Conservation (phyloP, 2,797 vertebrate species). For the Melanotaenia nigrans region DNA sequence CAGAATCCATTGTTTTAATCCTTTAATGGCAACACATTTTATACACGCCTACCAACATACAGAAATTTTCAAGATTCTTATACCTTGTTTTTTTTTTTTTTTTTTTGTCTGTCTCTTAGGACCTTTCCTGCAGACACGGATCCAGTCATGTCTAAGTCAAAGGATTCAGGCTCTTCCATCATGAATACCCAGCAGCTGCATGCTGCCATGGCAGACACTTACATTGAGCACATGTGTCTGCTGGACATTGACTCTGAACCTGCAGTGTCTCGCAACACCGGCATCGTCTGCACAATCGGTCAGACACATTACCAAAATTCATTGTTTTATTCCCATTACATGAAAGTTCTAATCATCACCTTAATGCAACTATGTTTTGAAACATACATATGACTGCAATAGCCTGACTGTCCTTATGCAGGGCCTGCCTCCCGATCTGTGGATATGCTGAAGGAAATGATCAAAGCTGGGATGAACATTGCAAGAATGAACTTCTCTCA, state of each 20-base stretch:
- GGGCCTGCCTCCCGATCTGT: constrained; percentile 94
- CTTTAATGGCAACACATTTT: background rate
- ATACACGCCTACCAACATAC: background rate
- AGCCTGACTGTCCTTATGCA: constrained; percentile 55
- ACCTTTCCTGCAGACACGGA: constrained; percentile 65
- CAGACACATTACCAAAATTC: constrained; percentile 48
- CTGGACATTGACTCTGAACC: constrained; percentile 96
- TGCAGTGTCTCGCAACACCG: constrained; percentile 92
- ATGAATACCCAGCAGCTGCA: constrained; percentile 94
- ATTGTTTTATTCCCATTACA: background rate
- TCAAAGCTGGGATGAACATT: constrained; percentile 97
- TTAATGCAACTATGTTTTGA: constrained; percentile 1
- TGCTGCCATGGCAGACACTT: constrained; percentile 95
- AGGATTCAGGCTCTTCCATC: constrained; percentile 85
- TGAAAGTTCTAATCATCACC: constrained; percentile 1
- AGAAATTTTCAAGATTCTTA: background rate
- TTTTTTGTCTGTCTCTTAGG: constrained; percentile 45
- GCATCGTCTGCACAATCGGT: constrained; percentile 99
- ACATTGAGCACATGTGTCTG: constrained; percentile 95
- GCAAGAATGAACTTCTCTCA: constrained; percentile 99
- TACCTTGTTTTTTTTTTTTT: background rate
- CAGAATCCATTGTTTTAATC: background rate
- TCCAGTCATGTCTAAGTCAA: constrained; percentile 86
- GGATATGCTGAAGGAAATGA: constrained; percentile 94
- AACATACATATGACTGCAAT: background rate